Base-by-base conservation (phyloP, 2,113 vertebrate species). In the Prinia subflava region DNA sequence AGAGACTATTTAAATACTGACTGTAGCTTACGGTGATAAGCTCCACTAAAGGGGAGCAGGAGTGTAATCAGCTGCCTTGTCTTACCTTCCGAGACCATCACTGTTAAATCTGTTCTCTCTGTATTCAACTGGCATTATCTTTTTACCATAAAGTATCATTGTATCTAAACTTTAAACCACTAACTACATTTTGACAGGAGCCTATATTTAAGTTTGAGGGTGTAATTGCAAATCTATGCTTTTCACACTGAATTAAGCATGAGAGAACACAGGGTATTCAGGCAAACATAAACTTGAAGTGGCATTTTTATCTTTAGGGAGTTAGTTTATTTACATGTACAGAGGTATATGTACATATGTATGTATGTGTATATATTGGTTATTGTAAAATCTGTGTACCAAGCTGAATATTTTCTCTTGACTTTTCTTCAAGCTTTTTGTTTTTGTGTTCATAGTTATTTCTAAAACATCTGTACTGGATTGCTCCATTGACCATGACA, bases 181-280 rank as follows among this genome's bases (percentile, higher is more conserved):
- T 22, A 55, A 15, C 12, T 69, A 5, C 0, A 1, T 75, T 67
- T 24, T 37, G 71, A 24, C 17, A 56, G 78, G 28, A 91, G 24
- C 4, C 28, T 76, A 0, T 63, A 41, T 60, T 60, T 41, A 47
- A 24, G 11, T 21, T 74, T 89, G 60, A 84, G 11, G 23, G 3
- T 64, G 31, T 55, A 53, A 21, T 28, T 46, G 35, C 44, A 35
- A 64, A 78, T 33, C 23, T 71, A 0, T 0, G 0, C 47, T 69
- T 75, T 71, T 63, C 44, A n/a, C 60, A 15, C 15, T 74, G 60
- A 67, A 50, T 84, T 89, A 86, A 44, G 10, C 24, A 24, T 15
- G 31, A 71, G 46, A 47, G 27, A 75, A 47, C 1, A 5, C 7
- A 55, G 55, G 1, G 2, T 53, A 46, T 65, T 79, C 12, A 24